phyloP scores from a whole-genome alignment of 2,888 invertebrate species.

The Prenolepis imparis region DNA sequence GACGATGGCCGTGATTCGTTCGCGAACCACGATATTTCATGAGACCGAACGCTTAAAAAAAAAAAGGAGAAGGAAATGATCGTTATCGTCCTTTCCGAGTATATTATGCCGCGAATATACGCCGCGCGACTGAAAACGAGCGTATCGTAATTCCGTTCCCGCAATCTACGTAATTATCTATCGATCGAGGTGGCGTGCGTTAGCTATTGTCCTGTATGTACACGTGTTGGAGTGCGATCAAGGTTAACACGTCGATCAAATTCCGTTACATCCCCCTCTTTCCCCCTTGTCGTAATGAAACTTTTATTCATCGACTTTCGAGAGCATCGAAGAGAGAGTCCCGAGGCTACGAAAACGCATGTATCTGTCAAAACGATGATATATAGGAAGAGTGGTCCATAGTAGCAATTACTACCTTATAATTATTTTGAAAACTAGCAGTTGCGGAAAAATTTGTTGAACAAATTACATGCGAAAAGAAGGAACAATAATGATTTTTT shows the following conservation, averaged over 20 bases:
- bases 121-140: slow-evolving; percentile 50
- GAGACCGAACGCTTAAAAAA: slow-evolving; percentile 50
- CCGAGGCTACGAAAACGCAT: background rate
- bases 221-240: slow-evolving; percentile 46
- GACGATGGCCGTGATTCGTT: slow-evolving; percentile 79
- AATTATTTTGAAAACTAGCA: background rate
- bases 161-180: slow-evolving; percentile 54
- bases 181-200: slow-evolving; percentile 37
- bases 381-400: background rate
- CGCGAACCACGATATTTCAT: slow-evolving; percentile 83
- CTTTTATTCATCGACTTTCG: slow-evolving; percentile 31
- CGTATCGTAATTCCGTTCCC: slow-evolving; percentile 53
- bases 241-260: slow-evolving; percentile 53
- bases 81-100: slow-evolving; percentile 49
- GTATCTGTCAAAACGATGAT: background rate
- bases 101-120: slow-evolving; percentile 49
- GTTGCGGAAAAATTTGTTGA: background rate
- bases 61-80: slow-evolving; percentile 15
- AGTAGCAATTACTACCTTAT: background rate
- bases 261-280: slow-evolving; percentile 33
- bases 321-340: background rate
- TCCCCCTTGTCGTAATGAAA: slow-evolving; percentile 16
- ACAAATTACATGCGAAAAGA: background rate
- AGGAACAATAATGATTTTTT: background rate
- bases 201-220: slow-evolving; percentile 45